These are phyloP conservation scores for Globodera ellingtonae DNA, from an alignment of 1,140 invertebrate species.

Conservation along the genomic window DNA sequence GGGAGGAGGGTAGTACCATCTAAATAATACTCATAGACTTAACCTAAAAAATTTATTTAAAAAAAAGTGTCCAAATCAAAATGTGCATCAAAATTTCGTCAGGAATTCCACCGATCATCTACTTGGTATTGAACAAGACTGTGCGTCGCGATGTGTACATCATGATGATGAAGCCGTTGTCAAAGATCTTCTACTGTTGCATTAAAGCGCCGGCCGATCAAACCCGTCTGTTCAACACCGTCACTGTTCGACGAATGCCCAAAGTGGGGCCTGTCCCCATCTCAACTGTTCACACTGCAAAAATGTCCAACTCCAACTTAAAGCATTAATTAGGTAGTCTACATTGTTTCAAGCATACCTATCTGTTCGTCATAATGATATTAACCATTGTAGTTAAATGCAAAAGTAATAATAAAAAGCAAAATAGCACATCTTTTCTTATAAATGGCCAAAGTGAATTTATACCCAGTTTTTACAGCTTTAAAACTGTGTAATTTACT, in stretches of 20 bases:
- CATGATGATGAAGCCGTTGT: conserved; percentile 14
- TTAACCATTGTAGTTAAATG: too few species aligned
- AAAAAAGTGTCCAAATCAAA: too few species aligned
- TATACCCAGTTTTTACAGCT: too few species aligned
- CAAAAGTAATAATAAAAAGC: too few species aligned
- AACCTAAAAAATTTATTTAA: too few species aligned
- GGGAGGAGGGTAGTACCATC: too few species aligned
- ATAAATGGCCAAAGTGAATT: too few species aligned
- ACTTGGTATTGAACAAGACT: conserved; percentile 24
- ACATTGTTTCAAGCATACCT: too few species aligned
- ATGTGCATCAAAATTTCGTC: neutral
- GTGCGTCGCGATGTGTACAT: conserved; percentile 28
- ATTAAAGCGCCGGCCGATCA: neutral
- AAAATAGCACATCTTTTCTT: too few species aligned
- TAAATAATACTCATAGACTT: too few species aligned
- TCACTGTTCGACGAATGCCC: neutral
- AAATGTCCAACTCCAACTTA: neutral
- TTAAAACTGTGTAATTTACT: too few species aligned
- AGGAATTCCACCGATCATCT: conserved; percentile 26
- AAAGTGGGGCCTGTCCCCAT: neutral
- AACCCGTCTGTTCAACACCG: conserved; percentile 2
- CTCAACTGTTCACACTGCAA: neutral
- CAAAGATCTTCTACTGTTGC: neutral
- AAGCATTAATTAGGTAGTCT: neutral
- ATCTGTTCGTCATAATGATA: too few species aligned